Percentiles rank a stretch among this genome's conserved stretches.
Evolutionary conservation across 2,797 vertebrate genomes (phyloP).

Genomic region (Pitangus sulphuratus): DNA sequence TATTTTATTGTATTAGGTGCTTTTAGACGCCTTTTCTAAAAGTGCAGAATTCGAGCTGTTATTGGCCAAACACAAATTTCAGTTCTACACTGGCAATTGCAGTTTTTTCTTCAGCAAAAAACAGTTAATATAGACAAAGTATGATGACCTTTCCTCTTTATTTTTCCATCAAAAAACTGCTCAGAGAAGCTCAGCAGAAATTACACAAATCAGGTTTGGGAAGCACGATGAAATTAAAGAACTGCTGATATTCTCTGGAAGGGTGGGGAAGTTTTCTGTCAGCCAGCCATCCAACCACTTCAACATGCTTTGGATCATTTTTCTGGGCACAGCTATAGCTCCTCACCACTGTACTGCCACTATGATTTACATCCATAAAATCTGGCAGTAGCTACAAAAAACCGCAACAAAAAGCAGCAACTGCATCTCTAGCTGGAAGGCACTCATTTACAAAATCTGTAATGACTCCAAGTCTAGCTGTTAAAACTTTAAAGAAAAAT

Average conservation of each 20-base stretch:
- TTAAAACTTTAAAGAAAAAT: background rate
- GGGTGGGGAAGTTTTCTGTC: background rate
- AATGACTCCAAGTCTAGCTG: accelerated
- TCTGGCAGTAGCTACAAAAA: background rate
- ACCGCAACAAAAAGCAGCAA: background rate
- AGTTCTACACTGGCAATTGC: background rate
- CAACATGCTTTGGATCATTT: background rate
- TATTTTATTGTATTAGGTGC: background rate
- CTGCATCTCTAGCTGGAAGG: background rate
- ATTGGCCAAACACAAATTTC: background rate
- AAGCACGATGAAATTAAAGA: background rate
- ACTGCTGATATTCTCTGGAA: accelerated
- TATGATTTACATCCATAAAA: background rate
- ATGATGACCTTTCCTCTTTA: background rate
- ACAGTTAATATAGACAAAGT: background rate
- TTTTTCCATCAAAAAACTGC: background rate
- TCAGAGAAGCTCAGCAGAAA: background rate
- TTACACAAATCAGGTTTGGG: background rate
- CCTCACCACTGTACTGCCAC: background rate
- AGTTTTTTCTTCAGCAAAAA: background rate
- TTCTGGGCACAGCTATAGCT: background rate
- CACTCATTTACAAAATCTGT: background rate
- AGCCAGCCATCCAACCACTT: background rate
- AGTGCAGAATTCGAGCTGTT: background rate
- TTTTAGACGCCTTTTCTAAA: background rate